Evolutionary conservation across 92 coral and sea anemone genomes (phyloP).

Genomic region (Muricea muricata): DNA sequence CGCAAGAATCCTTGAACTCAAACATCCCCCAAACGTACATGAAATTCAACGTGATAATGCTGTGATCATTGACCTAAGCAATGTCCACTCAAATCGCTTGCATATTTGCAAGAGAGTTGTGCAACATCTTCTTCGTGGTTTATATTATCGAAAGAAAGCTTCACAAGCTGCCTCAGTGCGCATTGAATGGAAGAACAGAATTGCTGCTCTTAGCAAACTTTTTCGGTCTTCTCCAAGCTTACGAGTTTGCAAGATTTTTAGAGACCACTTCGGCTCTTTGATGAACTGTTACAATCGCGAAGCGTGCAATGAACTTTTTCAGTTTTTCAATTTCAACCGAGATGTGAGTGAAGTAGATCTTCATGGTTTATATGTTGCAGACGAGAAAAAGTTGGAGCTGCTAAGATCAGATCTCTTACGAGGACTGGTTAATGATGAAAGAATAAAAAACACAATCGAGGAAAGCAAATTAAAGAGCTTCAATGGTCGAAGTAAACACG

Average conservation of each 20-base stretch:
- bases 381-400: background rate
- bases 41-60: background rate
- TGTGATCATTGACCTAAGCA: background rate
- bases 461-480: background rate
- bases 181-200: constrained; percentile 46
- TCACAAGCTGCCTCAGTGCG: constrained; percentile 24
- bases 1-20: constrained; percentile 26
- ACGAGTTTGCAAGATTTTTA: background rate
- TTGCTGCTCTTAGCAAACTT: background rate
- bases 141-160: constrained; percentile 58
- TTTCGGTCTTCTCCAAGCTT: background rate
- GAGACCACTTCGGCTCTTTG: constrained; percentile 34
- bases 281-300: constrained; percentile 39
- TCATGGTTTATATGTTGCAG: constrained; percentile 57
- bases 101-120: background rate
- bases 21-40: background rate
- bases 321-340: constrained; percentile 53
- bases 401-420: background rate
- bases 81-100: background rate
- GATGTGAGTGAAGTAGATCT: constrained; percentile 57
- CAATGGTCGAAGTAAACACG: too few relatives aligned
- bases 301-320: constrained; percentile 50
- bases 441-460: background rate
- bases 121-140: constrained; percentile 9
- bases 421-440: background rate